Percentiles rank a stretch among this genome's conserved stretches.
phyloP scores from a whole-genome alignment of 2,113 vertebrate genomes.

The Cynopterus brachyotis region DNA sequence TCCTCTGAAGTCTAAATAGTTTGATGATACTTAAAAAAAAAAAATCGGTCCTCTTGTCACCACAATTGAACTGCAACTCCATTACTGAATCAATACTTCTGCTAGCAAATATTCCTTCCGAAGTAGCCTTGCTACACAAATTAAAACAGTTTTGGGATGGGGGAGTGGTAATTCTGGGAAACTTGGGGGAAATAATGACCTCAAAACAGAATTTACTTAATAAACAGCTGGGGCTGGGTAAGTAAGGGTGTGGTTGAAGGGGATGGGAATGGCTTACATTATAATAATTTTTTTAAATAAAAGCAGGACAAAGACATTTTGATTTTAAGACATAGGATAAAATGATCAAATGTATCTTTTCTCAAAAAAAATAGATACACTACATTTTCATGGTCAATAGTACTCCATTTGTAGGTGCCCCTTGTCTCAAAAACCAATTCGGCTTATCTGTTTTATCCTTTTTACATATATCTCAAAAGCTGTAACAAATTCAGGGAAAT shows the following conservation, averaged over 20 bases:
- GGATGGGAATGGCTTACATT: background rate
- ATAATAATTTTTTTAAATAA: background rate
- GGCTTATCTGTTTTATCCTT: background rate
- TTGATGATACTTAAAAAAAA: constrained; percentile 21
- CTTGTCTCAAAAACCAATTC: background rate
- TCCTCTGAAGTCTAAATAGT: constrained; percentile 10
- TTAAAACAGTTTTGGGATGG: constrained; percentile 14
- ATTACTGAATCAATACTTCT: constrained; percentile 60
- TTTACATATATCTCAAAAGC: constrained; percentile 29
- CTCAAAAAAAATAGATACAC: constrained; percentile 27
- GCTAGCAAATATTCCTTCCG: constrained; percentile 41
- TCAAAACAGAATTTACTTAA: constrained; percentile 42
- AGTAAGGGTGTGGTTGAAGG: background rate
- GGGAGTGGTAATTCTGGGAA: constrained; percentile 52
- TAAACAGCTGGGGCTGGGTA: background rate
- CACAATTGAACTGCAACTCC: constrained; percentile 50
- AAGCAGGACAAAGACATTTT: background rate
- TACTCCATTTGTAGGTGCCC: background rate
- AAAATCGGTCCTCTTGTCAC: constrained; percentile 8
- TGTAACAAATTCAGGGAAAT: constrained; percentile 25
- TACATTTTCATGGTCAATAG: constrained; percentile 22
- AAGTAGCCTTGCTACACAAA: constrained; percentile 21
- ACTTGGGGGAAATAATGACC: background rate
- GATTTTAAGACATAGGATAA: constrained; percentile 1
- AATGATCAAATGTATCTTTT: constrained; percentile 18